Evolutionary conservation across 1,140 invertebrate species (phyloP), one percentile per base, ranked within the genome.

Genomic region (Lutraria rhynchaena): DNA sequence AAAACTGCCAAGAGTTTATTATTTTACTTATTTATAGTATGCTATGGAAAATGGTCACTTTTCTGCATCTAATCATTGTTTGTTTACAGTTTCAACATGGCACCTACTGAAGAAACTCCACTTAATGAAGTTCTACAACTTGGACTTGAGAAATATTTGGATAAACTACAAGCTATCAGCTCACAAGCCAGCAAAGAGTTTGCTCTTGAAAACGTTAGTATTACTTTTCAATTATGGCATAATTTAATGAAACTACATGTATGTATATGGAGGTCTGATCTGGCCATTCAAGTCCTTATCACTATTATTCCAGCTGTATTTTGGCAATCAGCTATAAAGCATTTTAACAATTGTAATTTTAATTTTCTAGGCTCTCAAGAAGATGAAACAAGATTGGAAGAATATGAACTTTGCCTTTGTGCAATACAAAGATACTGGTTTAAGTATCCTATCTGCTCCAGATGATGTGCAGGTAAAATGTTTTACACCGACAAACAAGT

Each of bases 41-140:
- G n/a, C n/a, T n/a, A n/a, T n/a, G n/a, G n/a, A n/a, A n/a, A n/a
- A n/a, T n/a, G n/a, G n/a, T n/a, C n/a, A n/a, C n/a, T n/a, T n/a
- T n/a, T n/a, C n/a, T n/a, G n/a, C n/a, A n/a, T n/a, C n/a, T n/a
- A n/a, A n/a, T n/a, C n/a, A n/a, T n/a, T n/a, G n/a, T n/a, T n/a
- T 15, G 5, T 15, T 65, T 67, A 9, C 73, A 96, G 96, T 0
- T 92, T 94, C 0, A 92, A 94, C 55, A 94, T 97, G 31, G 90
- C 93, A 22, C 95, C 95, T 13, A 94, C 93, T 2, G 91, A 94
- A 0, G 94, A 94, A 33, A 95, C 95, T 11, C 95, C 95, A 9
- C 92, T 99, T 0, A 94, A 95, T 17, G 96, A 98, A 81, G 97
- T 99, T 95, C 95, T 99, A 65, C 96, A 96, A 81, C 93, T 95